phyloP scores from a whole-genome alignment of 1,140 invertebrate genomes.

The Drosophila pruinosa region DNA sequence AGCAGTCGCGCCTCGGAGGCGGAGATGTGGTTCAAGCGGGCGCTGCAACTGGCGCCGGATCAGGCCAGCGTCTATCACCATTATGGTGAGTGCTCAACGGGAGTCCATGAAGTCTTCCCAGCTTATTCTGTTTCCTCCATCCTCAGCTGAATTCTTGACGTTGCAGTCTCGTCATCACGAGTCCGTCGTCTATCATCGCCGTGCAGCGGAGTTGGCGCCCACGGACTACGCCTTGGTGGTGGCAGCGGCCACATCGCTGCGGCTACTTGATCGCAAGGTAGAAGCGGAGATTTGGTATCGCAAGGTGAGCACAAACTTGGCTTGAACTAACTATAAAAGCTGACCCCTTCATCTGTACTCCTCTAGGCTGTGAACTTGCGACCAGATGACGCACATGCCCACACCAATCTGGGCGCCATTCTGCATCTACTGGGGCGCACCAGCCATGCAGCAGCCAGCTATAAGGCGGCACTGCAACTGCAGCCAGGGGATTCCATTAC shows the following conservation, averaged over 20 bases:
- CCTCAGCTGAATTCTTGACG: constrained; percentile 92
- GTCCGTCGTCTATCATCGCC: constrained; percentile 90
- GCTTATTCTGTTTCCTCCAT: too few relatives aligned
- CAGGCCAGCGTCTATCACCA: constrained; percentile 93
- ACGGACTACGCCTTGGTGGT: constrained; percentile 92
- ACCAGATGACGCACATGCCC: constrained; percentile 89
- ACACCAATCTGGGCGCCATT: constrained; percentile 97
- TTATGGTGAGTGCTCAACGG: constrained; percentile 87
- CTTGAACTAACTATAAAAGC: background rate
- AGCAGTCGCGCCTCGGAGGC: constrained; percentile 92
- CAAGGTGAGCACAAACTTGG: constrained; percentile 84
- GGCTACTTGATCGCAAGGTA: constrained; percentile 89
- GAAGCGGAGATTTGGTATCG: constrained; percentile 94
- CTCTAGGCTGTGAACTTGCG: constrained; percentile 73
- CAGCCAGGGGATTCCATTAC: constrained; percentile 94
- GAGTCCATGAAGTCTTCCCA: background rate
- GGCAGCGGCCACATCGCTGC: constrained; percentile 92
- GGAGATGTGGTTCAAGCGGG: constrained; percentile 94
- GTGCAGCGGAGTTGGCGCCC: constrained; percentile 89
- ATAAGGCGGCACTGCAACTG: constrained; percentile 91
- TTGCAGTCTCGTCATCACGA: constrained; percentile 90
- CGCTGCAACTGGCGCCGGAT: constrained; percentile 90
- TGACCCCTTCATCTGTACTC: background rate
- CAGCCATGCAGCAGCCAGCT: constrained; percentile 91
- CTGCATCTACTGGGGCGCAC: constrained; percentile 95